Percentiles rank a stretch among this genome's conserved stretches.
Evolutionary conservation across 2,888 invertebrate genomes (phyloP).

Genomic region (Orchesella flavescens): DNA sequence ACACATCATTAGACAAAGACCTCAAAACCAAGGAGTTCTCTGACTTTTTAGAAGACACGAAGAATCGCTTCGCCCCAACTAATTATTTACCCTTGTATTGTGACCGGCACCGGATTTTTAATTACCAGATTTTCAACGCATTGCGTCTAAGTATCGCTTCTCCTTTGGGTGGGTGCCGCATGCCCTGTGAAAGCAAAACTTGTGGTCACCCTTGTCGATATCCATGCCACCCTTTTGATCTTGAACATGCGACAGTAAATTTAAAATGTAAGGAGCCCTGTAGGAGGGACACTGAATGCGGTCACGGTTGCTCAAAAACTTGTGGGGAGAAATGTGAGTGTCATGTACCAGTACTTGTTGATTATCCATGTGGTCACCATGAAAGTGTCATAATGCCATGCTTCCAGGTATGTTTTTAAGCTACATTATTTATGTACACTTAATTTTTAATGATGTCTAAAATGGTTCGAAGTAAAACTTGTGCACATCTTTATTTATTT

Average conservation of each 20-base stretch:
- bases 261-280: slow-evolving; percentile 6
- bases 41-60: too few relatives aligned
- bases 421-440: too few relatives aligned
- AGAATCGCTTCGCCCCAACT: too few relatives aligned
- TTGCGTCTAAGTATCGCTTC: not conserved
- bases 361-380: not conserved
- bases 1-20: too few relatives aligned
- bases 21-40: too few relatives aligned
- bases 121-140: not conserved
- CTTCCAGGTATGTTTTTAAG: slow-evolving; percentile 1
- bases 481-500: not conserved
- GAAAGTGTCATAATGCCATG: not conserved
- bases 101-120: too few relatives aligned
- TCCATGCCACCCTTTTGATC: slow-evolving; percentile 27
- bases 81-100: too few relatives aligned
- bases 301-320: not conserved
- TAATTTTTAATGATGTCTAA: not conserved
- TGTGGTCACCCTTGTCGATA: slow-evolving; percentile 40
- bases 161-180: slow-evolving; percentile 17
- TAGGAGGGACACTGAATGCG: not conserved
- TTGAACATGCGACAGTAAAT: not conserved
- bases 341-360: not conserved
- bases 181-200: slow-evolving; percentile 9
- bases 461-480: not conserved
- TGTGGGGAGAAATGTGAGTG: slow-evolving; percentile 23